Base-by-base conservation (phyloP, 2,888 invertebrate genomes). In the Brachypterus glaber region DNA sequence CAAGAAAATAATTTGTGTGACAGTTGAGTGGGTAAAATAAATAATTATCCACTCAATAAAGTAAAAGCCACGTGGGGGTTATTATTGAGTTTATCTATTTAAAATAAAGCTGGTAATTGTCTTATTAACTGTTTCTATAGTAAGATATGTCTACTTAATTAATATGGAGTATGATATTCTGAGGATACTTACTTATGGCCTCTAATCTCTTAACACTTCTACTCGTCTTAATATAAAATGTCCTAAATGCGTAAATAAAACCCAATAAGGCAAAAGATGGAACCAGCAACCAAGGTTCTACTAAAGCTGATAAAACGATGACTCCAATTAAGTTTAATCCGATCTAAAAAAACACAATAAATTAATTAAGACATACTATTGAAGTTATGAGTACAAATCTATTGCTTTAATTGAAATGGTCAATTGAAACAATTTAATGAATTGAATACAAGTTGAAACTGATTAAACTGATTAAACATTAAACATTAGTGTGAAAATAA, bases 201-300 rank as follows among this genome's bases (percentile, higher is more conserved):
- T 82, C 82, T 2, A 81, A 69, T 47, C 79, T 63, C 63, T 79
- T 89, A 15, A 88, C 66, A 53, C 81, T 82, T 17, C 87, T 65
- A 16, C 86, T 83, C 3, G 86, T 85, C 24, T 71, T 60, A 12
- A 89, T 68, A 65, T 86, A 89, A 47, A 83, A 69, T 2, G 70
- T 64, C 29, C 88, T 63, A 8, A 88, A 59, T 7, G 74, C 61
- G 43, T 76, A 76, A 58, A 89, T 82, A 4, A 83, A 51, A 1
- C 73, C 46, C 0, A 76, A 72, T 4, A 89, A 71, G 3, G 78
- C 57, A 0, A 71, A 62, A 0, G 84, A 80, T 0, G 82, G 80
- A 13, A 82, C 50, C 26, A 83, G 47, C 1, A 84, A 64, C 73
- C 77, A 77, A 48, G 76, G 77, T 64, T 85, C 86, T 4, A 84